phyloP scores from a whole-genome alignment of 2,113 vertebrate genomes.

The Onychostruthus taczanowskii region DNA sequence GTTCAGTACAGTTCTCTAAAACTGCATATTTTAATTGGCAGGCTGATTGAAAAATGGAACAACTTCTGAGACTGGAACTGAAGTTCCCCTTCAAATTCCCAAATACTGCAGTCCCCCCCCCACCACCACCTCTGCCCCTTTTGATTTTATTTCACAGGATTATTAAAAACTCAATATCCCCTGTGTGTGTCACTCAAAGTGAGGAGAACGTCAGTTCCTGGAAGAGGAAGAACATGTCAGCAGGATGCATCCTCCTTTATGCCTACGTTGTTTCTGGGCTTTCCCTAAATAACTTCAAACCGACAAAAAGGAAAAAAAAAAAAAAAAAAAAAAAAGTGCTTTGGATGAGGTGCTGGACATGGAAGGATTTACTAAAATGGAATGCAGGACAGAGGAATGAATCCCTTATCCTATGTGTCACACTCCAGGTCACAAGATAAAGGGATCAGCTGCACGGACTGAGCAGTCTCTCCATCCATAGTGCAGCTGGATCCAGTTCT shows the following conservation, averaged over 20 bases:
- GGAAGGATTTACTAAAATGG: slow-evolving; percentile 14
- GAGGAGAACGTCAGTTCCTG: slow-evolving; percentile 45
- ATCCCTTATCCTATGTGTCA: neutral
- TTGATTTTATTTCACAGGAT: neutral
- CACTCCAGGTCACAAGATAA: slow-evolving; percentile 24
- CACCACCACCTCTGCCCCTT: too few relatives aligned
- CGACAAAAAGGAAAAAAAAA: neutral
- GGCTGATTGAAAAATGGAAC: neutral
- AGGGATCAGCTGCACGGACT: neutral
- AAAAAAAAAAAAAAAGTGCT: neutral
- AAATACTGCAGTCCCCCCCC: neutral
- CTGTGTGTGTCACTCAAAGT: neutral
- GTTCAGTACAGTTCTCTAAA: neutral
- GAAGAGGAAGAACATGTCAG: slow-evolving; percentile 56
- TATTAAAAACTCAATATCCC: neutral
- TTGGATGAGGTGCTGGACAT: neutral
- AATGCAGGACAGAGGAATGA: slow-evolving; percentile 5
- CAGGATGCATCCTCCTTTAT: slow-evolving; percentile 51
- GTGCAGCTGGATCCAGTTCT: neutral
- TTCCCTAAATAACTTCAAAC: slow-evolving; percentile 61
- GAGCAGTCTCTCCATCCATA: neutral
- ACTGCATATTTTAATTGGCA: neutral
- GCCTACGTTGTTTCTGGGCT: neutral
- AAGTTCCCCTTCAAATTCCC: neutral
- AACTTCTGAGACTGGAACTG: neutral